Evolutionary conservation across 2,113 vertebrate genomes (phyloP).

Genomic region (Regulus satrapa): DNA sequence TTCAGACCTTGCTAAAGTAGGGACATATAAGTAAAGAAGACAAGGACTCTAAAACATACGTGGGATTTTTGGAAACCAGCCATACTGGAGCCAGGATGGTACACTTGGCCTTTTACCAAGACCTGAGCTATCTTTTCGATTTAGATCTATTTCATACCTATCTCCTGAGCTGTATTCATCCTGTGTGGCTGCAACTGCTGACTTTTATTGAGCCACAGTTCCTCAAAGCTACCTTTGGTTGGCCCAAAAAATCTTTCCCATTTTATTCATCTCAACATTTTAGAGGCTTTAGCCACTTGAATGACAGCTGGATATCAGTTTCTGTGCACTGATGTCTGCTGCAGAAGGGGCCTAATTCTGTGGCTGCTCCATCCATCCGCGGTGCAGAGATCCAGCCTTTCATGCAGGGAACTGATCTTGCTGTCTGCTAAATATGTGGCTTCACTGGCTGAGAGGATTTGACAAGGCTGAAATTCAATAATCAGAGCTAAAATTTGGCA

Average conservation of each 20-base stretch:
- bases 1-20: background rate
- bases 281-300: background rate
- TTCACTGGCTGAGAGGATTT: background rate
- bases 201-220: background rate
- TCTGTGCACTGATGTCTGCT: background rate
- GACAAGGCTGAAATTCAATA: background rate
- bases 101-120: background rate
- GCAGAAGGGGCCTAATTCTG: background rate
- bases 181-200: background rate
- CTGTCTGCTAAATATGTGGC: background rate
- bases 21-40: background rate
- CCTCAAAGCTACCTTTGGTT: background rate
- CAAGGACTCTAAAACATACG: background rate
- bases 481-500: background rate
- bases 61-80: background rate
- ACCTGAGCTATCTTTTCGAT: background rate
- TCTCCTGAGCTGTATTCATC: background rate
- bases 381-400: background rate
- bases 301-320: background rate
- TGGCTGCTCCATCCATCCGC: background rate
- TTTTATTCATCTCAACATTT: background rate
- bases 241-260: background rate
- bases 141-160: background rate
- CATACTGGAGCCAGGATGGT: background rate
- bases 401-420: background rate